Percentiles rank a stretch among this genome's conserved stretches.
Evolutionary conservation across 2,797 vertebrate genomes (phyloP).

Genomic region (Merluccius polli): DNA sequence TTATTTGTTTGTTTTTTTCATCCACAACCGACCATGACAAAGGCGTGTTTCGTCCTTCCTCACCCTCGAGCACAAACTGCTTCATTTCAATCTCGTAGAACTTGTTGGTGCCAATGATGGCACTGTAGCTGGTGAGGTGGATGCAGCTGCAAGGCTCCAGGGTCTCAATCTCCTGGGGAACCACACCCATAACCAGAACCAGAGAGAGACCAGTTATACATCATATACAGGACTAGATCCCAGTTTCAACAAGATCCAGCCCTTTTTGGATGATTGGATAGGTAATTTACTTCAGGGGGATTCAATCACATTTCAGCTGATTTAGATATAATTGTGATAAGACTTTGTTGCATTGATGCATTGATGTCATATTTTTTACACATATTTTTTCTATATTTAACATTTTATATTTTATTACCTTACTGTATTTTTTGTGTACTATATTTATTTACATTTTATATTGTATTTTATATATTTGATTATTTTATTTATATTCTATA

Average conservation of each 20-base stretch:
- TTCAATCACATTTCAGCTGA: too few relatives aligned
- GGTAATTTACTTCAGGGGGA: too few relatives aligned
- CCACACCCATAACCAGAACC: background rate
- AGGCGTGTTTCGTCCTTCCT: constrained; percentile 8
- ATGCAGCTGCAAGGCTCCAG: constrained; percentile 98
- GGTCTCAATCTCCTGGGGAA: constrained; percentile 92
- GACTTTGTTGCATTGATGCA: background rate
- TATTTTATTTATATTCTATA: background rate
- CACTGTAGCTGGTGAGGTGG: constrained; percentile 95
- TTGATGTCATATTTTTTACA: background rate
- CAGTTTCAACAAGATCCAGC: background rate
- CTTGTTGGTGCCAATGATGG: constrained; percentile 98
- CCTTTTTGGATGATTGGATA: background rate
- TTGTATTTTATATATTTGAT: background rate
- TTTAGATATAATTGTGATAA: too few relatives aligned
- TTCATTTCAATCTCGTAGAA: constrained; percentile 99
- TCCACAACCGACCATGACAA: background rate
- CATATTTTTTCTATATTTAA: background rate
- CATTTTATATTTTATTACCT: background rate
- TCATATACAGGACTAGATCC: background rate
- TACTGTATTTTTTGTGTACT: too few relatives aligned
- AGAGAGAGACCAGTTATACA: background rate
- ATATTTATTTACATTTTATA: too few relatives aligned
- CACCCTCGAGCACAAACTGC: constrained; percentile 95
- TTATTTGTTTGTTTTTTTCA: background rate